A percentile compares a stretch with the other conserved stretches of the same genome.
These are phyloP conservation scores for Melanchra persicariae DNA, from an alignment of 2,888 invertebrate species.

Conservation along the genomic window DNA sequence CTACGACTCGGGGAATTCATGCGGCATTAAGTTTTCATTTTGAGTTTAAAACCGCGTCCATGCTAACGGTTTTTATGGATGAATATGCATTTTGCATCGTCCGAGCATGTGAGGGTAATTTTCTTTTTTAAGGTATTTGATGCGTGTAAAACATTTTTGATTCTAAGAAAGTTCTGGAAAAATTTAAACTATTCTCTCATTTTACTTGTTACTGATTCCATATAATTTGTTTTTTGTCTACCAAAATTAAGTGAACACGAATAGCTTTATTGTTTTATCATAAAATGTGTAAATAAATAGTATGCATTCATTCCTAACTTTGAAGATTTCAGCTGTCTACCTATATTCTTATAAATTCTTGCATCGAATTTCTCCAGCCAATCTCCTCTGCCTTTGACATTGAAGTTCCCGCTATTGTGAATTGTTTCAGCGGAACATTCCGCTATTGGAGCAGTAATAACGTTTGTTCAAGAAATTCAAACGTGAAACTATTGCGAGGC, in stretches of 20 bases:
- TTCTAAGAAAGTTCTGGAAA: neutral
- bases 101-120: neutral
- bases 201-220: neutral
- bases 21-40: constrained; percentile 30
- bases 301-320: constrained; percentile 39
- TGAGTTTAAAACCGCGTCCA: constrained; percentile 5
- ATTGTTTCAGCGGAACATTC: constrained; percentile 86
- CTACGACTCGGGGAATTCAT: constrained; percentile 24
- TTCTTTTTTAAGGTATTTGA: neutral
- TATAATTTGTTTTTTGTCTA: neutral
- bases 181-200: neutral
- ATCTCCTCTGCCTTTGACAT: constrained; percentile 86
- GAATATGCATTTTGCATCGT: neutral
- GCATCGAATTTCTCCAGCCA: constrained; percentile 75
- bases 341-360: constrained; percentile 72
- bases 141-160: neutral
- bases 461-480: constrained; percentile 88
- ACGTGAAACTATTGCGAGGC: constrained; percentile 85
- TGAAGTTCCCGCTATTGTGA: constrained; percentile 85
- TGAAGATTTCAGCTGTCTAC: constrained; percentile 56
- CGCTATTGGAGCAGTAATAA: constrained; percentile 86
- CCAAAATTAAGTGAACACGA: neutral
- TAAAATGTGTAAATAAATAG: neutral
- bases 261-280: neutral
- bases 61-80: neutral